Evolutionary conservation across 2,888 invertebrate genomes (phyloP), one percentile per base, ranked within the genome.

Genomic region (Cosmorhoe ocellata): DNA sequence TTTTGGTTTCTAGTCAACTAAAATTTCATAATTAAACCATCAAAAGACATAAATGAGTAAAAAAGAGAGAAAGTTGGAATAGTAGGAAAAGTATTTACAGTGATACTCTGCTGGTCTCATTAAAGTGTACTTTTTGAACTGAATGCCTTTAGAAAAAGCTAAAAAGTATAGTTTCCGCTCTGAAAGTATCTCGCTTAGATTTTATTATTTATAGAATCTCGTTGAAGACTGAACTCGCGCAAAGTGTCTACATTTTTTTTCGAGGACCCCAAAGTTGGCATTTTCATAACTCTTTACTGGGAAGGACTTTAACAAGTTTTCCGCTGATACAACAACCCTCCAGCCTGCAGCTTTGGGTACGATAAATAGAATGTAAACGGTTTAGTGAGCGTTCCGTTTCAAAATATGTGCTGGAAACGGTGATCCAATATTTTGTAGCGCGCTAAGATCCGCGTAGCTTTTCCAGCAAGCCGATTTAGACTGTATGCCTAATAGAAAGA

Each of bases 221-320:
- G 77, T 79, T 78, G 74, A 81, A 72, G 71, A 70, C 67, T 70
- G 63, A 79, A 86, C 77, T 86, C 83, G 69, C 63, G 66, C 61
- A 67, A 81, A 81, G 74, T 76, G 74, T 75, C 73, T 68, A 66
- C 76, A 67, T 63, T 77, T 83, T 83, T 83, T 64, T 84, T 80
- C 65, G 64, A 64, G 64, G 74, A 75, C 75, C 80, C 79, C 64
- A 77, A 86, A 87, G 76, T 87, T 84, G 70, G 75, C 79, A 73
- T 81, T 86, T 85, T 85, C 81, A 82, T 82, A 87, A 87, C 84
- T 86, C 85, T 79, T 81, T 79, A 76, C 76, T 81, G 76, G 72
- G 70, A 69, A 65, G 71, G 81, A 81, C 75, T 83, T 82, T 79
- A 72, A 75, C 76, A 83, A 86, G 80, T 83, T 84, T 85, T 73